A percentile compares a stretch with the other conserved stretches of the same genome.
Conservation (phyloP, 2,888 invertebrate species). For the Xestobium rufovillosum region DNA sequence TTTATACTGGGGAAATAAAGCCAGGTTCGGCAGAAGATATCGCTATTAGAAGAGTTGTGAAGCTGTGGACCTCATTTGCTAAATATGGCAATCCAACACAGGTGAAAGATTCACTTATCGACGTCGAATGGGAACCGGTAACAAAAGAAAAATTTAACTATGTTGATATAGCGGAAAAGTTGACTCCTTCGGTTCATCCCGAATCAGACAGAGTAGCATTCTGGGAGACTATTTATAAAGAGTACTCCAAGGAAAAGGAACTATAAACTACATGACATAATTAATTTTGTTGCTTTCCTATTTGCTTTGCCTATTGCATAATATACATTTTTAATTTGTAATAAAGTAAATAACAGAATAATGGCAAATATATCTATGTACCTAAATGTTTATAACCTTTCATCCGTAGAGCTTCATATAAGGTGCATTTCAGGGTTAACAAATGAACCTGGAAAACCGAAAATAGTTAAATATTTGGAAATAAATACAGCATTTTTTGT, state of each 20-base stretch:
- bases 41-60: not conserved
- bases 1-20: not conserved
- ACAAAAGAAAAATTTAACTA: slow-evolving; percentile 11
- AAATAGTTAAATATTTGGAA: too few species aligned
- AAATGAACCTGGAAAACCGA: too few species aligned
- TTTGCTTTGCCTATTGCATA: too few species aligned
- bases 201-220: slow-evolving; percentile 14
- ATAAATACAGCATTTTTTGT: too few species aligned
- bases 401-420: too few species aligned
- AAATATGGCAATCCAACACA: not conserved
- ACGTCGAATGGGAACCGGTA: slow-evolving; percentile 16
- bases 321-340: too few species aligned
- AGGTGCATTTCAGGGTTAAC: too few species aligned
- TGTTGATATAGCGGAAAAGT: slow-evolving; percentile 14
- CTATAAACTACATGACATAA: too few species aligned
- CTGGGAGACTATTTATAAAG: slow-evolving; percentile 14
- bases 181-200: slow-evolving; percentile 13
- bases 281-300: too few species aligned
- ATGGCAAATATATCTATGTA: too few species aligned
- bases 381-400: too few species aligned
- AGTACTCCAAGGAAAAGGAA: slow-evolving; percentile 5
- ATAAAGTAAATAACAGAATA: too few species aligned
- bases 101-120: not conserved
- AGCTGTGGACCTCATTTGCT: not conserved
- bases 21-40: not conserved